Evolutionary conservation across 2,797 vertebrate species (phyloP), one percentile per base, ranked within the genome.

Genomic region (Dallia pectoralis): DNA sequence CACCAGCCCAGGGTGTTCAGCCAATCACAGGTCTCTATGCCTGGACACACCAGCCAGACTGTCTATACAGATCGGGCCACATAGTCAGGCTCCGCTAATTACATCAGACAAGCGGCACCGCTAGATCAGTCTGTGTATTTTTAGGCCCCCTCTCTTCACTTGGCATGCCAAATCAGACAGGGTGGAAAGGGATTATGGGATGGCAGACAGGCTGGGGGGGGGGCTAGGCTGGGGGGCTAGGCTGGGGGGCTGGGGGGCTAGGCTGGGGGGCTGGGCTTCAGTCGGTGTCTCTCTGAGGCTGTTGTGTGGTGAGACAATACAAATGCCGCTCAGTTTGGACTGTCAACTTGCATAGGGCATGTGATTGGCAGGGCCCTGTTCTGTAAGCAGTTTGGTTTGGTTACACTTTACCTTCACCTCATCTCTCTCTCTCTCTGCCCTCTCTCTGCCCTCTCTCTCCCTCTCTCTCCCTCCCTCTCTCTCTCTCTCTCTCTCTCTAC

Each of bases 401-500:
- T 47, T 47, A 16, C 67, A 25, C 32, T 16, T 19, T 16, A 56
- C 30, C 19, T 22, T 9, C 29, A 12, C 25, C 16, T 14, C 32
- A 33, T 47, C 40, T 44, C 9, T 12, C 27, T 36, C 22, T 7
- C 33, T 63, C 53, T 44, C 56, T 19, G 30, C 22, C 33, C 18
- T 44, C 56, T 19, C 32, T 33, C 30, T 25, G 29, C 30, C 6
- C 36, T 15, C 49, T 36, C 16, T 22, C 14, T 68, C 69, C 25
- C 67, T 40, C 27, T 19, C 56, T 72, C 8, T 59, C 53, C 65
- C 5, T 36, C 30, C 33, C 11, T 30, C 62, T 63, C n/a, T 33
- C 30, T 32, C 44, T 32, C 18, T 61, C 71, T 49, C 74, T 69
- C 74, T 33, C 14, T 48, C 22, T 56, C 69, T 67, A 68, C 68